phyloP scores from a whole-genome alignment of 2,888 invertebrate genomes.

The Cataglyphis livida region DNA sequence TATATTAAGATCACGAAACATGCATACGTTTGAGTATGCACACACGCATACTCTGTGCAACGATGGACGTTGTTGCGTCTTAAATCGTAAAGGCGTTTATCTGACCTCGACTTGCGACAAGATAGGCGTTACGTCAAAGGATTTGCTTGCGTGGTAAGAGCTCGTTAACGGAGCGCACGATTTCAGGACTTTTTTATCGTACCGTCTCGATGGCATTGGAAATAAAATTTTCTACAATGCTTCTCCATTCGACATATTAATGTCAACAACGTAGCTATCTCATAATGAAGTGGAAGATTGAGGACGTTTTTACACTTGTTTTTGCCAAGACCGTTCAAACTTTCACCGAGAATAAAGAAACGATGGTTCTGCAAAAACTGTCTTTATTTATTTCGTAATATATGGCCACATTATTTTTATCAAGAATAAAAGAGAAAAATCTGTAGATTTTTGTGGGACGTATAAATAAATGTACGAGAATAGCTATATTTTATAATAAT shows the following conservation, averaged over 20 bases:
- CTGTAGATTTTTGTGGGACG: background rate
- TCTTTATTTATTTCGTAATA: constrained; percentile 7
- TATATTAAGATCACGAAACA: background rate
- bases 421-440: background rate
- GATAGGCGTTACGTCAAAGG: constrained; percentile 59
- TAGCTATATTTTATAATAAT: constrained; percentile 2
- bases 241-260: constrained; percentile 56
- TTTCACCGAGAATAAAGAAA: constrained; percentile 34
- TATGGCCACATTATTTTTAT: background rate
- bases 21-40: background rate
- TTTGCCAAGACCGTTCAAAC: constrained; percentile 76
- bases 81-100: constrained; percentile 4
- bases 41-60: background rate
- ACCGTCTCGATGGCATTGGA: constrained; percentile 8
- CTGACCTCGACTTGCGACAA: constrained; percentile 10
- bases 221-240: constrained; percentile 1
- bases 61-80: background rate
- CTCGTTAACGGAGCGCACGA: constrained; percentile 66
- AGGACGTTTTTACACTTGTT: constrained; percentile 66
- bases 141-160: constrained; percentile 74
- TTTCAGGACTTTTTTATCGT: constrained; percentile 71
- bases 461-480: background rate
- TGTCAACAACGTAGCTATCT: constrained; percentile 61
- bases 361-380: constrained; percentile 15
- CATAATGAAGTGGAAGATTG: background rate